Evolutionary conservation across 2,113 vertebrate genomes (phyloP).

Genomic region (Istiophorus platypterus): DNA sequence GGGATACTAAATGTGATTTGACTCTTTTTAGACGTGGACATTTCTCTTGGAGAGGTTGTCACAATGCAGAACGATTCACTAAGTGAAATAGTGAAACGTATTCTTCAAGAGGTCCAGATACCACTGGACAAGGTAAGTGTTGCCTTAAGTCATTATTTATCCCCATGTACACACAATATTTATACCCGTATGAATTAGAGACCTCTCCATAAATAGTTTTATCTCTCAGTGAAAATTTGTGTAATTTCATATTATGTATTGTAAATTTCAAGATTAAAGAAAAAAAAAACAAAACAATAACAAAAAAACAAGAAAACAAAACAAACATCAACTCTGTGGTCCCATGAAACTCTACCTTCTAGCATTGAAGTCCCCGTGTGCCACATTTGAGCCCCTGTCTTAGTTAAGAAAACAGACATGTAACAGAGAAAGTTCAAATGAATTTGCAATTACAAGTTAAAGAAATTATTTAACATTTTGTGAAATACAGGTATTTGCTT

Average conservation of each 20-base stretch:
- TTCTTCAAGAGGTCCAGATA: slow-evolving; percentile 67
- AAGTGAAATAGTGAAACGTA: slow-evolving; percentile 27
- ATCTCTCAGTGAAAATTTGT: not conserved
- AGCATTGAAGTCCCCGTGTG: not conserved
- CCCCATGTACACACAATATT: not conserved
- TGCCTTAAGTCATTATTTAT: not conserved
- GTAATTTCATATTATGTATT: not conserved
- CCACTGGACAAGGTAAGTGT: slow-evolving; percentile 79
- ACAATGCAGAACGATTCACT: slow-evolving; percentile 49
- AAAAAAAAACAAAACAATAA: not conserved
- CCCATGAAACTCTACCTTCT: not conserved
- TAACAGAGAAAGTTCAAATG: not conserved
- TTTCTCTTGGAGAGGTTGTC: slow-evolving; percentile 75
- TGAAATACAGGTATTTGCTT: not conserved
- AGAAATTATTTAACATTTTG: not conserved
- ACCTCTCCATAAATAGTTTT: not conserved
- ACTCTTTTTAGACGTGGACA: slow-evolving; percentile 64
- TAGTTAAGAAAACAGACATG: not conserved
- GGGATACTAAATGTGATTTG: slow-evolving; percentile 15
- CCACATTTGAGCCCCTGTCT: not conserved
- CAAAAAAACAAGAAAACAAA: no score
- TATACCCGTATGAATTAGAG: not conserved
- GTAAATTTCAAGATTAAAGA: not conserved
- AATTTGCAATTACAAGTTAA: not conserved
- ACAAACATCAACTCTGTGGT: not conserved